Evolutionary conservation across 2,113 vertebrate species (phyloP).

Genomic region (Rana temporaria): DNA sequence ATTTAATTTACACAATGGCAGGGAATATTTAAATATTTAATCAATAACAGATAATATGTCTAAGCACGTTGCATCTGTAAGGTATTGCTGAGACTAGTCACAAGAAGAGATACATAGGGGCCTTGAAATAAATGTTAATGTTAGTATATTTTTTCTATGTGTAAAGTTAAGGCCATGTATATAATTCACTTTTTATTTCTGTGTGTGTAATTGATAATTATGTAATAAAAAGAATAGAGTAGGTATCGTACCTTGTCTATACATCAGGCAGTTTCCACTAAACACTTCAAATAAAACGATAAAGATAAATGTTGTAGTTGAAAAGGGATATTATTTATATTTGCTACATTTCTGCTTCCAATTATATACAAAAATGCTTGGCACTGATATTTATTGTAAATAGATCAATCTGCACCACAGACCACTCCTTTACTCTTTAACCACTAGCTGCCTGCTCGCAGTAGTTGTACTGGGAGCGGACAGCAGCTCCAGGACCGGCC

Average conservation of each 20-base stretch:
- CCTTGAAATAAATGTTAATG: constrained; percentile 55
- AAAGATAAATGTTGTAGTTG: neutral
- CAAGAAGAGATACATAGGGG: constrained; percentile 47
- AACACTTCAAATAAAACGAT: constrained; percentile 48
- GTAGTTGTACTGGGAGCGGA: too few species aligned
- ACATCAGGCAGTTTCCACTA: constrained; percentile 78
- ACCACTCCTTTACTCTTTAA: too few species aligned
- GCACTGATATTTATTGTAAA: too few species aligned
- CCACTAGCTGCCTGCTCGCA: too few species aligned
- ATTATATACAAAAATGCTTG: too few species aligned
- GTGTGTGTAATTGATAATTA: constrained; percentile 37
- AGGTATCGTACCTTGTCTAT: neutral
- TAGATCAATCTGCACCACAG: too few species aligned
- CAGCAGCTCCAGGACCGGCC: too few species aligned
- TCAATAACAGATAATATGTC: constrained; percentile 48
- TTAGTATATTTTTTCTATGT: constrained; percentile 46
- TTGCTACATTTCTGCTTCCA: too few species aligned
- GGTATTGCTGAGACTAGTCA: constrained; percentile 41
- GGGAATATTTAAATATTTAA: constrained; percentile 50
- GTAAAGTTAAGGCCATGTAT: constrained; percentile 39
- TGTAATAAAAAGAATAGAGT: constrained; percentile 24
- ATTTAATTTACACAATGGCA: constrained; percentile 56
- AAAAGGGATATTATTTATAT: neutral
- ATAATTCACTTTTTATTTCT: constrained; percentile 39
- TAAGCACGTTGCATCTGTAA: constrained; percentile 27